Base-by-base conservation (phyloP, 2,797 vertebrate genomes). In the Scleropages formosus region DNA sequence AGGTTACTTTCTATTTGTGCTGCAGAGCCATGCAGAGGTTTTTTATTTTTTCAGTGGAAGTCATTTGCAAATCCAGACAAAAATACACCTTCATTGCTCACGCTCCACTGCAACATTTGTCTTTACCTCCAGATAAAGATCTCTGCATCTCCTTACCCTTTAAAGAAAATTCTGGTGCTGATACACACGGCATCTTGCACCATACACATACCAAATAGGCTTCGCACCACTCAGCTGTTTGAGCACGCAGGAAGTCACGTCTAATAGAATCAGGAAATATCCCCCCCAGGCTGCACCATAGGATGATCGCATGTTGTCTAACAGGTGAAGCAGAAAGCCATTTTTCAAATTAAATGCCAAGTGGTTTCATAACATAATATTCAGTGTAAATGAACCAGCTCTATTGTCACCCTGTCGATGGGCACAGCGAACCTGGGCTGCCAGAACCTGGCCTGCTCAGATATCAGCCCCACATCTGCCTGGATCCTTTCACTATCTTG, bases 301-400 rank as follows among this genome's bases (percentile, higher is more conserved):
- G 94, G 94, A 94, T 93, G 95, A 94, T 95, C 95, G 94, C 94
- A 90, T 93, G 91, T 85, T 89, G 89, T 92, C 93, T 94, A 94
- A 94, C 94, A 93, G 95, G 93, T 95, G 93, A 96, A 94, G 95
- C 95, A 96, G 95, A 95, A 96, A 95, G 91, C 92, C 94, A 95
- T 97, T 96, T 96, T 94, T 98, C 96, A 96, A 95, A 94, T 95
- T 95, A 98, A 97, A 97, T 98, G 96, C 95, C 95, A 97, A 95
- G 93, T 93, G 94, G 94, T 95, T 95, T 94, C 94, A 94, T 94
- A 94, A 94, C 93, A 94, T 94, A 95, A 96, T 94, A 94, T 94
- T 94, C 93, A 92, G 94, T 95, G 93, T 93, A 93, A 96, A 95
- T 95, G 94, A 96, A 96, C 94, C 93, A 93, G 90, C 93, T 95